These are phyloP conservation scores for Saguinus midas DNA, from an alignment of 2,113 vertebrate species.

Conservation along the genomic window DNA sequence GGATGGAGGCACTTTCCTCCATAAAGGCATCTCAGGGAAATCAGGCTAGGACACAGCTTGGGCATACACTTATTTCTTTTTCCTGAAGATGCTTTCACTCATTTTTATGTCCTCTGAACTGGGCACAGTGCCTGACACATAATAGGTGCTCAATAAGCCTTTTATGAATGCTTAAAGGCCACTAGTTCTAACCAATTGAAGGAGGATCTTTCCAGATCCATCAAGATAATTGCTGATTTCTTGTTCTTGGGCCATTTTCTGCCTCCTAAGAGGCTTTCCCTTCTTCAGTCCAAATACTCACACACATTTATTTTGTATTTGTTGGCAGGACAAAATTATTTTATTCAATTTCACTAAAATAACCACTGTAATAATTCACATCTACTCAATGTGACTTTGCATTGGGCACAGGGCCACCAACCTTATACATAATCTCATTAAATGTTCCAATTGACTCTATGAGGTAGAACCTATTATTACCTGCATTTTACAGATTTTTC, in stretches of 20 bases:
- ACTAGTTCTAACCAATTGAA: not conserved
- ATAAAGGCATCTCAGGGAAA: not conserved
- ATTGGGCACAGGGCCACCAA: not conserved
- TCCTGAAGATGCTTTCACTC: not conserved
- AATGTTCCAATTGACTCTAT: not conserved
- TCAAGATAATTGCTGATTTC: not conserved
- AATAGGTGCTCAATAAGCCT: not conserved
- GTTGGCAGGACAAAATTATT: not conserved
- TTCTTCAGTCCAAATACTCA: not conserved
- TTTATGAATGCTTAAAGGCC: not conserved
- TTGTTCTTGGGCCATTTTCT: not conserved
- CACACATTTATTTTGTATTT: not conserved
- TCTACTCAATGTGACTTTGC: not conserved
- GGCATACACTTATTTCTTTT: not conserved
- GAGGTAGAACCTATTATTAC: not conserved
- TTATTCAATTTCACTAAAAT: constrained; percentile 42
- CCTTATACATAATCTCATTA: not conserved
- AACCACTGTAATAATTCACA: not conserved
- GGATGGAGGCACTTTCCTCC: not conserved
- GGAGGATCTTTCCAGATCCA: not conserved
- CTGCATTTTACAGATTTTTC: not conserved
- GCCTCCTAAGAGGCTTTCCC: not conserved
- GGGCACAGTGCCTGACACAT: not conserved
- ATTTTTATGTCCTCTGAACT: not conserved
- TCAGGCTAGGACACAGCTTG: not conserved